Percentiles rank a stretch among this genome's conserved stretches.
Evolutionary conservation across 2,797 vertebrate species (phyloP).

Genomic region (Argya squamiceps): DNA sequence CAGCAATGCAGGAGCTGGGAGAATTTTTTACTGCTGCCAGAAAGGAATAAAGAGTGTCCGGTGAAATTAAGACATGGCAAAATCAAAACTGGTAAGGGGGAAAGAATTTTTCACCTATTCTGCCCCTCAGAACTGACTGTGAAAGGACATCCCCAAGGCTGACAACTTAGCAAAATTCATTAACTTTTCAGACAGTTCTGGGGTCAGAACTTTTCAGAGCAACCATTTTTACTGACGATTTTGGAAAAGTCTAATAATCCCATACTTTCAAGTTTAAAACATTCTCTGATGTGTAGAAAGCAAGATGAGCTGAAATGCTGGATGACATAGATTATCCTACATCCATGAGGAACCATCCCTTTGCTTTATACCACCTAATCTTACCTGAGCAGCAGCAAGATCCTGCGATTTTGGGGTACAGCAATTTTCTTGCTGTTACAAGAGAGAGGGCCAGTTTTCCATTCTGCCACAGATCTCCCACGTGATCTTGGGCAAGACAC

Average conservation of each 20-base stretch:
- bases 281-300: not conserved
- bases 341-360: not conserved
- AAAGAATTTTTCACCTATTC: not conserved
- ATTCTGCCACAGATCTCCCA: not conserved
- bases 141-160: not conserved
- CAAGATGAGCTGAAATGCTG: not conserved
- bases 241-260: not conserved
- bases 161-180: not conserved
- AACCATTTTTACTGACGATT: not conserved
- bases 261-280: not conserved
- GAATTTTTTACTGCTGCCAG: not conserved
- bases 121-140: not conserved
- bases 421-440: not conserved
- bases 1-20: not conserved
- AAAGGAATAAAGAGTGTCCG: not conserved
- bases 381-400: not conserved
- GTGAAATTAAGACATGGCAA: not conserved
- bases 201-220: not conserved
- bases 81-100: not conserved
- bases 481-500: not conserved
- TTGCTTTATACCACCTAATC: not conserved
- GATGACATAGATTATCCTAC: not conserved
- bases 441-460: not conserved
- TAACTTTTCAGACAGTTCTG: not conserved
- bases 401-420: not conserved